Conservation (phyloP, 2,888 invertebrate species). For the Eupithecia insigniata region DNA sequence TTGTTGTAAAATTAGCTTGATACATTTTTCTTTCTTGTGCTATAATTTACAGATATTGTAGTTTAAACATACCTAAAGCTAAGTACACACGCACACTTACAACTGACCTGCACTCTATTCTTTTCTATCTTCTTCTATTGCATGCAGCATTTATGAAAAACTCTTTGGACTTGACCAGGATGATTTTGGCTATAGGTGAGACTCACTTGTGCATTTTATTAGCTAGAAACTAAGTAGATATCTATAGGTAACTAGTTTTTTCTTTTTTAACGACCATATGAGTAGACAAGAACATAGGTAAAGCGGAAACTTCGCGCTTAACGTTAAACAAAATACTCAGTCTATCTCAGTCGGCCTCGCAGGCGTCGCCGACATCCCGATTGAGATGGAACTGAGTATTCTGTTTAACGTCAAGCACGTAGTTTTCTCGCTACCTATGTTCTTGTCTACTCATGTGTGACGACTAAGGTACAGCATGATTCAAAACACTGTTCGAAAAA, state of each 20-base stretch:
- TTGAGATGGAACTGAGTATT: too few relatives aligned
- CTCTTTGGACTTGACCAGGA: conserved; percentile 92
- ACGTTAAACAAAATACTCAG: too few relatives aligned
- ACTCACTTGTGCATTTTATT: conserved; percentile 46
- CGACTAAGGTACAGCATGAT: background rate
- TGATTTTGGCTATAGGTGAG: conserved; percentile 89
- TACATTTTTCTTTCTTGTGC: background rate
- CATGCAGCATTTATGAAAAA: conserved; percentile 92
- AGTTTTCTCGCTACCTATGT: too few relatives aligned
- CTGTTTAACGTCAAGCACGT: too few relatives aligned
- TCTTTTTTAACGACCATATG: background rate
- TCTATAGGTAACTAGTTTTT: background rate
- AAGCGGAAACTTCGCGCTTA: too few relatives aligned
- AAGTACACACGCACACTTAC: conserved; percentile 53
- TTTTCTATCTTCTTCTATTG: conserved; percentile 83
- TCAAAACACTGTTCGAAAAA: background rate
- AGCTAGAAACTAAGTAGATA: conserved; percentile 24
- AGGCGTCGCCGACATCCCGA: too few relatives aligned
- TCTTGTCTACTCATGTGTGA: too few relatives aligned
- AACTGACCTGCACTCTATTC: conserved; percentile 77
- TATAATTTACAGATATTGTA: background rate
- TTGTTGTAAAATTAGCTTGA: background rate
- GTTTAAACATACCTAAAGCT: conserved; percentile 5
- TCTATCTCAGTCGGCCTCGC: too few relatives aligned
- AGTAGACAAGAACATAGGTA: too few relatives aligned